Evolutionary conservation across 2,888 invertebrate species (phyloP).

Genomic region (Phalera bucephala): DNA sequence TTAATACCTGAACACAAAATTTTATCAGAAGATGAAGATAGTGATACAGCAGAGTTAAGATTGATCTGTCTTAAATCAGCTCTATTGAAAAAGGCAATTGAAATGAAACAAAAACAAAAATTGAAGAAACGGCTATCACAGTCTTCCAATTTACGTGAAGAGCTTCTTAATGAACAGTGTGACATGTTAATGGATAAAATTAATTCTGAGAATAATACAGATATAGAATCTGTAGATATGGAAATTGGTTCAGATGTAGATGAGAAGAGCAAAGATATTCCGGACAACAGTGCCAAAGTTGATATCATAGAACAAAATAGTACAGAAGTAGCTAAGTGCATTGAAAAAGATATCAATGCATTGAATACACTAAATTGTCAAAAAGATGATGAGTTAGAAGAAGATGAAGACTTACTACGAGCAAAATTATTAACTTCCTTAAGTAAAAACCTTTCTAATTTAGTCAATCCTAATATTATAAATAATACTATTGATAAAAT

Average conservation of each 20-base stretch:
- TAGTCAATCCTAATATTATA: slow-evolving; percentile 48
- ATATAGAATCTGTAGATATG: slow-evolving; percentile 79
- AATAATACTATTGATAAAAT: slow-evolving; percentile 36
- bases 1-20: slow-evolving; percentile 31
- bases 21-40: slow-evolving; percentile 78
- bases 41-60: slow-evolving; percentile 84
- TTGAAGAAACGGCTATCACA: slow-evolving; percentile 61
- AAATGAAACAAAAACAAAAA: slow-evolving; percentile 78
- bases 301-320: slow-evolving; percentile 9
- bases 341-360: slow-evolving; percentile 13
- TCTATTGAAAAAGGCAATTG: slow-evolving; percentile 84
- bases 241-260: slow-evolving; percentile 75
- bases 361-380: slow-evolving; percentile 14
- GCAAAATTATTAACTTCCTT: slow-evolving; percentile 83
- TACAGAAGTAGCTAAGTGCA: slow-evolving; percentile 4
- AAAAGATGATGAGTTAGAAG: slow-evolving; percentile 72
- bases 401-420: slow-evolving; percentile 84
- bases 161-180: slow-evolving; percentile 41
- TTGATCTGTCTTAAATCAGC: slow-evolving; percentile 87
- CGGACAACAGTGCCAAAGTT: slow-evolving; percentile 20
- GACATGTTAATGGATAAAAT: slow-evolving; percentile 36
- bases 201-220: slow-evolving; percentile 66
- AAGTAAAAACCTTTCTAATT: slow-evolving; percentile 79
- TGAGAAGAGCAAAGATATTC: slow-evolving; percentile 55
- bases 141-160: slow-evolving; percentile 54